Evolutionary conservation across 1,140 invertebrate species (phyloP).

Genomic region (Sitodiplosis mosellana): DNA sequence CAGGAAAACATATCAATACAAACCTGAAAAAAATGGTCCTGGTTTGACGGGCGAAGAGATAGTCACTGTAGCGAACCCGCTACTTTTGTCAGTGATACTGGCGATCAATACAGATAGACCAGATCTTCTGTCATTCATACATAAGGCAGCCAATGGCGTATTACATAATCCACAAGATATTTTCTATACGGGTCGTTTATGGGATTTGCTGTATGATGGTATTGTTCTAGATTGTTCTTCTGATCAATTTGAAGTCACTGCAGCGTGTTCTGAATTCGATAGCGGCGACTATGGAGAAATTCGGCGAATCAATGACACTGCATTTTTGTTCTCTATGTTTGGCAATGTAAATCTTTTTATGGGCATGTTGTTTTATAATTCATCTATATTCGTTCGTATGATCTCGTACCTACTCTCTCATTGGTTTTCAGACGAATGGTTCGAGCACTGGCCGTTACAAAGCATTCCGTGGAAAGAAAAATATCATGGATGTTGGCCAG

Average conservation of each 20-base stretch:
- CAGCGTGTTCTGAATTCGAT: conserved; percentile 43
- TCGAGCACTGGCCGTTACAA: conserved; percentile 28
- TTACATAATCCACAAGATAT: conserved; percentile 39
- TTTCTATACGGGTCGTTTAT: conserved; percentile 38
- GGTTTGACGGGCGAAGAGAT: conserved; percentile 50
- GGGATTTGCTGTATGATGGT: conserved; percentile 50
- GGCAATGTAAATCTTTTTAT: too few relatives aligned
- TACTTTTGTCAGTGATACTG: conserved; percentile 23
- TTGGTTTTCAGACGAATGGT: conserved; percentile 18
- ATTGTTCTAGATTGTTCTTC: conserved; percentile 46
- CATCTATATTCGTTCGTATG: too few relatives aligned
- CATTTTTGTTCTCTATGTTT: conserved; percentile 47
- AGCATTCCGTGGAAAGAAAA: conserved; percentile 46
- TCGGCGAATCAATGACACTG: conserved; percentile 32
- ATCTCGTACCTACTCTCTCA: too few relatives aligned
- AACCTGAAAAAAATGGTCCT: conserved; percentile 32
- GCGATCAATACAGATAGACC: conserved; percentile 33
- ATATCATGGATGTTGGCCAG: conserved; percentile 45
- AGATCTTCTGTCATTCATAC: conserved; percentile 35
- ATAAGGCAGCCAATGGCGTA: conserved; percentile 35
- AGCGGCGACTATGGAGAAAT: conserved; percentile 33
- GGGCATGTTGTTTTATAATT: too few relatives aligned
- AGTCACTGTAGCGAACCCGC: not conserved
- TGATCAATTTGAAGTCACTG: conserved; percentile 47
- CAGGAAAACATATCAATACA: conserved; percentile 41